Base-by-base conservation (phyloP, 2,888 invertebrate species). In the Patella ulyssiponensis region DNA sequence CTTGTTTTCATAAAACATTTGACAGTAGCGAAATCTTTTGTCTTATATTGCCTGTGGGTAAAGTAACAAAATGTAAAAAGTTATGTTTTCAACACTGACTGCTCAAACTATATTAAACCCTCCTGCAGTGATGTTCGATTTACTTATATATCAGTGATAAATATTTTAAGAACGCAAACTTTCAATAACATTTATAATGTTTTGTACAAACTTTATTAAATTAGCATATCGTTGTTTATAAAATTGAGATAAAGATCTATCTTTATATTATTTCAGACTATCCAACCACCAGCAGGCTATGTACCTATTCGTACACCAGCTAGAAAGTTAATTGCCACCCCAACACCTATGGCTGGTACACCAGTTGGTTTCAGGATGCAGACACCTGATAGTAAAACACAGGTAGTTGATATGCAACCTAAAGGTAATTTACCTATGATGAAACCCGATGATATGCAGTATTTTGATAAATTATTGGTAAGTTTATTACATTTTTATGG, bases 361-460 rank as follows among this genome's bases (percentile, higher is more conserved):
- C 91, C 91, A 0, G 87, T 86, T 77, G 92, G 91, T 9, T 92
- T 92, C 86, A 85, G 90, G 44, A 92, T 92, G 91, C 90, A 90
- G 85, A 92, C 92, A 0, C 92, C 92, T 17, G 92, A 92, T 82
- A 84, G 80, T 75, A 90, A 90, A 80, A 80, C 82, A 15, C 87
- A 88, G 89, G 96, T 96, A 91, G 95, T 98, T 88, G 99, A 99
- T 92, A 97, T 97, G 91, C 99, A 99, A 93, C 99, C 99, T 1
- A 98, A 98, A 92, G 94, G 93, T 64, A 99, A 99, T 93, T 94
- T 99, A 86, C 99, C 99, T 20, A 98, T 99, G 91, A 96, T 99
- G 95, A 99, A 99, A 92, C 99, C 99, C 0, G 99, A 99, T 92
- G 98, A 98, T 93, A 98, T 99, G 71, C 99, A 99, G 93, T 99